Conservation (phyloP, 2,113 vertebrate species). For the Coregonus clupeaformis region DNA sequence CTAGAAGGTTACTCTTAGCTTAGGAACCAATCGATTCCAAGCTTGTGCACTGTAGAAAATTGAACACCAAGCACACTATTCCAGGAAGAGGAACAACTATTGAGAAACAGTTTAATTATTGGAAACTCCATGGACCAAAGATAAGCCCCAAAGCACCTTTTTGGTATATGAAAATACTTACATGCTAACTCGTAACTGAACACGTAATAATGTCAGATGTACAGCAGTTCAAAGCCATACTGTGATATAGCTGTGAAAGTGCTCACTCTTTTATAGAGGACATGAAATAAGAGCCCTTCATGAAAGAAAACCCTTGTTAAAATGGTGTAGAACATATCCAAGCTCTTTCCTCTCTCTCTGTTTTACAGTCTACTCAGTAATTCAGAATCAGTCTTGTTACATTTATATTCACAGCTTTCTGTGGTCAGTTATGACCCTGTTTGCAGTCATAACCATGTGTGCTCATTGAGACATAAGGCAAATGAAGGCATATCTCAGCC, state of each 20-base stretch:
- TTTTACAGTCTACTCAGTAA: neutral
- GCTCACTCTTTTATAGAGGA: neutral
- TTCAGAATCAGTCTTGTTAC: neutral
- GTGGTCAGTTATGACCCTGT: neutral
- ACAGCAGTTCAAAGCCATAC: neutral
- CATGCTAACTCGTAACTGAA: neutral
- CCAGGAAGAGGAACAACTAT: neutral
- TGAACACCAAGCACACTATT: neutral
- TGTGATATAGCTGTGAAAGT: neutral
- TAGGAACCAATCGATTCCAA: slow-evolving; percentile 18
- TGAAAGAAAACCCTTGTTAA: neutral
- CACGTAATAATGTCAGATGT: neutral
- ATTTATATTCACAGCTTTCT: neutral
- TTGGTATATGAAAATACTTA: neutral
- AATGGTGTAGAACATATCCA: neutral
- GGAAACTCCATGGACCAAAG: neutral
- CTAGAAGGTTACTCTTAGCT: slow-evolving; percentile 1
- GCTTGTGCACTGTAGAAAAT: neutral
- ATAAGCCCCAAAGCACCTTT: neutral
- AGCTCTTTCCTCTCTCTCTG: neutral
- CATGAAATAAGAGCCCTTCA: neutral
- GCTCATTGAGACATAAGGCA: slow-evolving; percentile 3
- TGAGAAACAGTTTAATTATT: neutral
- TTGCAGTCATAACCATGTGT: neutral
- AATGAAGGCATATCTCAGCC: slow-evolving; percentile 4